Evolutionary conservation across 2,113 vertebrate genomes (phyloP).

Genomic region (Alethe diademata): DNA sequence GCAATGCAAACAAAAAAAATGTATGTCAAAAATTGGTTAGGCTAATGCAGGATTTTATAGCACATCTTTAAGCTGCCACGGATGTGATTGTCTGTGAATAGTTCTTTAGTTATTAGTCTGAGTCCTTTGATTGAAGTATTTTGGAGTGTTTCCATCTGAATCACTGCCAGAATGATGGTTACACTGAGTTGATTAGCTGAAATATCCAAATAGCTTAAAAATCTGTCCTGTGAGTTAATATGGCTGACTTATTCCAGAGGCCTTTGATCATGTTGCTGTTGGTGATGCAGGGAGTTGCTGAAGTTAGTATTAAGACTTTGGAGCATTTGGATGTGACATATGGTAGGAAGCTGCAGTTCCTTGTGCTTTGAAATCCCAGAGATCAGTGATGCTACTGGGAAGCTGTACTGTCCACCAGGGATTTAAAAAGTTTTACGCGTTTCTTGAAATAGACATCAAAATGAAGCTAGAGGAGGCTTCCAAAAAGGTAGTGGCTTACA

Average conservation of each 20-base stretch:
- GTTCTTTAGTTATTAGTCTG: not conserved
- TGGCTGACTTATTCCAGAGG: not conserved
- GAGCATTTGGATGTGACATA: not conserved
- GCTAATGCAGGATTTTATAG: not conserved
- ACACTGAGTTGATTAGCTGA: not conserved
- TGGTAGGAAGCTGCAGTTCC: not conserved
- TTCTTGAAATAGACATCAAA: not conserved
- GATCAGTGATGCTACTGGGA: not conserved
- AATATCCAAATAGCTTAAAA: not conserved
- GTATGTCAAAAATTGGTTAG: not conserved
- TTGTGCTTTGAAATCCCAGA: not conserved
- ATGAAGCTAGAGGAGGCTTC: not conserved
- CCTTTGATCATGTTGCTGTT: not conserved
- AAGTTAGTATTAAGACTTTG: not conserved
- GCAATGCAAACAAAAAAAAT: not conserved
- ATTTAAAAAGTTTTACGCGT: rapidly evolving
- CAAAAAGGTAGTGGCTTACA: not conserved
- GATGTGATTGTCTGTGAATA: not conserved
- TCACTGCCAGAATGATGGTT: not conserved
- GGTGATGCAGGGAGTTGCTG: not conserved
- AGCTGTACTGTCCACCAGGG: not conserved
- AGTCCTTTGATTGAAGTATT: not conserved
- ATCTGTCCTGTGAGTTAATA: not conserved
- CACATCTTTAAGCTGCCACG: not conserved
- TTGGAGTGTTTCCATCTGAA: not conserved